These are phyloP conservation scores for Sceliomorpha sp. DNA, from an alignment of 2,888 invertebrate genomes.

Conservation along the genomic window DNA sequence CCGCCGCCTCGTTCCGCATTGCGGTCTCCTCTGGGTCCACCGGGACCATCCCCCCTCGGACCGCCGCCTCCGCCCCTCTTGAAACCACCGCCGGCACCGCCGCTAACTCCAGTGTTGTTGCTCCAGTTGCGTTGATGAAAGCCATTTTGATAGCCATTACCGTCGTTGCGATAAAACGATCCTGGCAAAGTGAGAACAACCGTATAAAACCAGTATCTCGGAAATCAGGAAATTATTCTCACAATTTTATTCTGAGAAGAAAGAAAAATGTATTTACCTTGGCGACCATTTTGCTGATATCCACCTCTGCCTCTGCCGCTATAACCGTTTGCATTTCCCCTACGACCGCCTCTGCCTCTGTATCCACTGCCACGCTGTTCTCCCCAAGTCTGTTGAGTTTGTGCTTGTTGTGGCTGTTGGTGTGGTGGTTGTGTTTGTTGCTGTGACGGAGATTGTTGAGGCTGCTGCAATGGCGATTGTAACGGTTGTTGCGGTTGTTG, in stretches of 20 bases:
- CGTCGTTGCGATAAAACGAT: conserved; percentile 76
- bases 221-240: too few relatives aligned
- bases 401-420: conserved; percentile 67
- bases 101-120: conserved; percentile 63
- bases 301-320: conserved; percentile 81
- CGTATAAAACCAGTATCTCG: not conserved
- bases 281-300: conserved; percentile 79
- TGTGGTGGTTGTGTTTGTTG: conserved; percentile 68
- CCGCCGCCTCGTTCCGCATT: conserved; percentile 66
- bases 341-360: conserved; percentile 80
- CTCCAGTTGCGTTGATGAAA: conserved; percentile 77
- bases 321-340: conserved; percentile 82
- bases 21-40: conserved; percentile 71
- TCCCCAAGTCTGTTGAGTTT: conserved; percentile 72
- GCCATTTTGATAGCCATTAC: conserved; percentile 78
- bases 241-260: too few relatives aligned
- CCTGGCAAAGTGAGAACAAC: conserved; percentile 56
- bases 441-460: too few relatives aligned
- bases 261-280: conserved; percentile 47
- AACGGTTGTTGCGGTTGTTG: too few relatives aligned
- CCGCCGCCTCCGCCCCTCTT: conserved; percentile 70
- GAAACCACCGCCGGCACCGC: conserved; percentile 65
- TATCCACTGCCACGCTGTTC: conserved; percentile 74
- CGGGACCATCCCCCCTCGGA: conserved; percentile 63
- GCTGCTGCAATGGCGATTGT: too few relatives aligned